phyloP scores from a whole-genome alignment of 2,888 invertebrate genomes.

The Drosophila koepferae region DNA sequence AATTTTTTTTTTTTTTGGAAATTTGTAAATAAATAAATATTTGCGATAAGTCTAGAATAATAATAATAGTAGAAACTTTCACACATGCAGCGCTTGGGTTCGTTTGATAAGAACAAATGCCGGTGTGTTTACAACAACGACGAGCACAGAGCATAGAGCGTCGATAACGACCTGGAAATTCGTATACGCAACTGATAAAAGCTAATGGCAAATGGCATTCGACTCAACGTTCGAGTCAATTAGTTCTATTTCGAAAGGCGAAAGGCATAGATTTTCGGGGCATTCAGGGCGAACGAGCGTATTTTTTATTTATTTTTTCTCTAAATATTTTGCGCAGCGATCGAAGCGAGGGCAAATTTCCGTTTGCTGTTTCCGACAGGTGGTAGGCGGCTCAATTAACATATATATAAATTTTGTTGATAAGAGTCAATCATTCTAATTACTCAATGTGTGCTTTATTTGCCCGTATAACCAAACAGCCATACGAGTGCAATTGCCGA shows the following conservation, averaged over 20 bases:
- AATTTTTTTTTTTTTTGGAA: not conserved
- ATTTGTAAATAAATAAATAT: conserved; percentile 7
- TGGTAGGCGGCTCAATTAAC: conserved; percentile 63
- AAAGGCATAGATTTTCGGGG: conserved; percentile 52
- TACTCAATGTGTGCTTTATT: conserved; percentile 39
- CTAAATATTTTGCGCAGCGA: conserved; percentile 21
- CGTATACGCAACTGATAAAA: conserved; percentile 55
- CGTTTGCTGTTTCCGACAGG: conserved; percentile 54
- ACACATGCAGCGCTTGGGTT: conserved; percentile 12
- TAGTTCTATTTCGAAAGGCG: conserved; percentile 61
- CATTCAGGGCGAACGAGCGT: not conserved
- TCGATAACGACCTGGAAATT: conserved; percentile 49
- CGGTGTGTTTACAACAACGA: conserved; percentile 63
- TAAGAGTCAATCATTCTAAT: conserved; percentile 64
- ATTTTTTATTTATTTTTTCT: not conserved
- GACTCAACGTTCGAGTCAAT: conserved; percentile 40
- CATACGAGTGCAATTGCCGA: conserved; percentile 81
- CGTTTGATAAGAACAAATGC: conserved; percentile 67
- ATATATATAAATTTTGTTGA: conserved; percentile 18
- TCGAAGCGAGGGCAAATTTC: conserved; percentile 34
- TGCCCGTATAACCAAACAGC: conserved; percentile 16
- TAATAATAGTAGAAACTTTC: conserved; percentile 28
- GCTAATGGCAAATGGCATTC: conserved; percentile 48
- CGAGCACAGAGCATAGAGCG: not conserved
- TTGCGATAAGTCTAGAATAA: conserved; percentile 18